These are phyloP conservation scores for Tenthredo distinguenda DNA, from an alignment of 2,888 invertebrate species.

Conservation along the genomic window DNA sequence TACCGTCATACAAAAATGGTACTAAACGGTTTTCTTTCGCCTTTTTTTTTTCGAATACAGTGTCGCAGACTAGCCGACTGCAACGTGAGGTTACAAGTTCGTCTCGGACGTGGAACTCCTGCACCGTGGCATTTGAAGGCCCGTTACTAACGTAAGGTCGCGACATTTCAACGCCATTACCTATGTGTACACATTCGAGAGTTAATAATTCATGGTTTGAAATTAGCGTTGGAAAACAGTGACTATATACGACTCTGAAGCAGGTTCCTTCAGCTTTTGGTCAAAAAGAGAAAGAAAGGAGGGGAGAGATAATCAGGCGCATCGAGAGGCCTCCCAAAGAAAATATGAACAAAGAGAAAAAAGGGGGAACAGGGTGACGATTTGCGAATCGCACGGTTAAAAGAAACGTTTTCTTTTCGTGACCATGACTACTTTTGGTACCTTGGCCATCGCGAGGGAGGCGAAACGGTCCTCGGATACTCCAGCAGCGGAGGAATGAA, in stretches of 20 bases:
- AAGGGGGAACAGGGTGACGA: neutral
- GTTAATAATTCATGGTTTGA: neutral
- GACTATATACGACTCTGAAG: neutral
- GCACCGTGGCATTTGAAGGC: conserved; percentile 43
- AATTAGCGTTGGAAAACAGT: conserved; percentile 7
- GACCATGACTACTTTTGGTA: neutral
- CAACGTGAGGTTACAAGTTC: conserved; percentile 27
- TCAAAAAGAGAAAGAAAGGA: neutral
- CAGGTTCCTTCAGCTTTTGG: neutral
- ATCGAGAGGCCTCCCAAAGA: neutral
- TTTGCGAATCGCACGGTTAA: neutral
- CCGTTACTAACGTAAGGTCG: conserved; percentile 46
- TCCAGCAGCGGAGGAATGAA: conserved; percentile 34
- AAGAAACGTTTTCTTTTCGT: neutral
- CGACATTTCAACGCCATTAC: conserved; percentile 38
- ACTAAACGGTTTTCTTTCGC: neutral
- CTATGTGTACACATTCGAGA: conserved; percentile 14
- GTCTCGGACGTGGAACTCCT: conserved; percentile 25
- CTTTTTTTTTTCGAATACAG: neutral
- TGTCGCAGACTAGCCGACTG: neutral
- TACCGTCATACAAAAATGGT: neutral
- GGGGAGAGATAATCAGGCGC: neutral
- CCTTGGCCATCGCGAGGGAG: neutral
- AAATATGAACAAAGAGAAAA: neutral
- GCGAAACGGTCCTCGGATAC: neutral